A percentile compares a stretch with the other conserved stretches of the same genome.
These are phyloP conservation scores for Alentia gelatinosa DNA, from an alignment of 2,888 invertebrate genomes.

Conservation along the genomic window DNA sequence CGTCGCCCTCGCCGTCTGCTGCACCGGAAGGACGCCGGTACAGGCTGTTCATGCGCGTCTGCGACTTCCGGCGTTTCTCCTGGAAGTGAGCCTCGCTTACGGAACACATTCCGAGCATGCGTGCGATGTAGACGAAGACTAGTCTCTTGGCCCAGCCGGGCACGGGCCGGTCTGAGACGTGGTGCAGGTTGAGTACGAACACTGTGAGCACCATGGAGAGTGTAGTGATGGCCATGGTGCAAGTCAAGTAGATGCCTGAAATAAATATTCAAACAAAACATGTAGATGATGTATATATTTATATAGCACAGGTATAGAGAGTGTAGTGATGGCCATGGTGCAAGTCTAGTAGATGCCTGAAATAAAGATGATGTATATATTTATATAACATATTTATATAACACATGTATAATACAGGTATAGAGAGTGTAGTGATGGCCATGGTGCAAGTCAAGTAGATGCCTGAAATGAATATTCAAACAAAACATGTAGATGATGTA, in stretches of 20 bases:
- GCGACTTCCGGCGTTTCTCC: slow-evolving; percentile 8
- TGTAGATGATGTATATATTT: too few relatives aligned
- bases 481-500: too few relatives aligned
- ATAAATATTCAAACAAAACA: too few relatives aligned
- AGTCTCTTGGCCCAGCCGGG: slow-evolving; percentile 62
- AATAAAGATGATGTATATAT: neutral
- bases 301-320: too few relatives aligned
- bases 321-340: too few relatives aligned
- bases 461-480: too few relatives aligned
- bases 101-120: slow-evolving; percentile 58
- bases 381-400: neutral
- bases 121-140: slow-evolving; percentile 56
- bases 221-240: slow-evolving; percentile 68
- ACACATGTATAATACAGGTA: neutral
- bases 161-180: slow-evolving; percentile 66
- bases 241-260: slow-evolving; percentile 67
- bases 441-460: too few relatives aligned
- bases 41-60: slow-evolving; percentile 45
- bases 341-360: too few relatives aligned
- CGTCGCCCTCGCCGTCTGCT: neutral
- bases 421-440: neutral
- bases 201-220: slow-evolving; percentile 67
- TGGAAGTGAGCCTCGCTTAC: slow-evolving; percentile 10
- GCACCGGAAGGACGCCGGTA: slow-evolving; percentile 20
- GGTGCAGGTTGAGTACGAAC: slow-evolving; percentile 66